Evolutionary conservation across 2,888 invertebrate genomes (phyloP), one percentile per base, ranked within the genome.

Genomic region (Netelia virgata): DNA sequence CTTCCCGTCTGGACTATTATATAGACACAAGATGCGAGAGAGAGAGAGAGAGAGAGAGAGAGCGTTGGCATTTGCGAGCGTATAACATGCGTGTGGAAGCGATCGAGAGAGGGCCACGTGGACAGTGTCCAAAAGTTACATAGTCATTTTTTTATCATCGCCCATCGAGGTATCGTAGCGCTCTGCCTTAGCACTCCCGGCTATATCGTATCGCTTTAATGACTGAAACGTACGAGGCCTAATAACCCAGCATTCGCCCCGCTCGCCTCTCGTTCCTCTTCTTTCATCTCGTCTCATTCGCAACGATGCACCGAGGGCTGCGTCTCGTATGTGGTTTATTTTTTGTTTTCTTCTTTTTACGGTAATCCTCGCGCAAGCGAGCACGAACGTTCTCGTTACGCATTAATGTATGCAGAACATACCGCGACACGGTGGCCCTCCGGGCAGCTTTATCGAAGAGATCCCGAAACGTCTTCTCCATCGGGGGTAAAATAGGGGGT

Each of bases 321-420:
- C 63, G 47, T 47, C 47, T 47, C 47, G 10, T 47, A 10, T 47
- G 11, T 47, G 11, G 14, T 59, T 63, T 50, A 53, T 64, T 47
- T 64, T 63, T 47, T 11, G 36, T 70, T 75, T 75, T 75, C 70
- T 64, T 68, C 41, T 68, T 50, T 64, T 64, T 14, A 55, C 55
- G 64, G 72, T 82, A 85, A 82, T 82, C 78, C 82, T 73, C 78
- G 78, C 50, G 61, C 43, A 69, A 77, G 77, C 78, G 75, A 80
- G 50, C 72, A 85, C 75, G 82, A 72, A 85, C 70, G 79, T 75
- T 79, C 86, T 86, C 81, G 85, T 86, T 86, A 86, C 86, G 81
- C 83, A 84, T 86, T 83, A 86, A 85, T 80, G 75, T 82, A 87
- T 86, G 86, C 86, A 86, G 82, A 86, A 87, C 83, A 80, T 77